phyloP scores from a whole-genome alignment of 2,888 invertebrate genomes.

The Electrophaes corylata region DNA sequence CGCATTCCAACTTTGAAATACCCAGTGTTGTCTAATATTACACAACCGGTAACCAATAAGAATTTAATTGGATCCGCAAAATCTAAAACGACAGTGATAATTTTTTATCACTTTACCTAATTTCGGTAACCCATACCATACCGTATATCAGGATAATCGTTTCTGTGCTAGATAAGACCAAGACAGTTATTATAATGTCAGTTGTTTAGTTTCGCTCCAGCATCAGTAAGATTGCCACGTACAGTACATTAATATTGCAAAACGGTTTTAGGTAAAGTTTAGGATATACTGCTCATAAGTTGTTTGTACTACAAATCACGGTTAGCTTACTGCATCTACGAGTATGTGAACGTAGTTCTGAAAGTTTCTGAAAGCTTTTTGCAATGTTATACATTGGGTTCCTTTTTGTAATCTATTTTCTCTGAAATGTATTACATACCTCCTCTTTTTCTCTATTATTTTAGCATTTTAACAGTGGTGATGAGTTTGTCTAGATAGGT shows the following conservation, averaged over 20 bases:
- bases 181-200: constrained; percentile 45
- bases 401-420: no score
- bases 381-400: background rate
- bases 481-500: no score
- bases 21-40: no score
- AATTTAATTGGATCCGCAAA: background rate
- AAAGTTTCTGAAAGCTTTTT: constrained; percentile 1
- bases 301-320: constrained; percentile 52
- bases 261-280: constrained; percentile 73
- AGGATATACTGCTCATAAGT: constrained; percentile 70
- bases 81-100: background rate
- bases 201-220: constrained; percentile 48
- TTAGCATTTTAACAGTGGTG: no score
- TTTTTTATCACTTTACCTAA: constrained; percentile 6
- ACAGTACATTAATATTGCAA: constrained; percentile 76
- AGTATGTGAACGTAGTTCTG: constrained; percentile 6
- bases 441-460: no score
- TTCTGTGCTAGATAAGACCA: constrained; percentile 39
- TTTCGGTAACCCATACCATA: constrained; percentile 12
- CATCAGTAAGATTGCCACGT: constrained; percentile 75
- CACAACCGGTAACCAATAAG: no score
- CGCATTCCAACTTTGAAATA: no score
- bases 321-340: constrained; percentile 14
- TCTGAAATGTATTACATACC: no score
- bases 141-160: constrained; percentile 40